These are phyloP conservation scores for Arion vulgaris DNA, from an alignment of 1,140 invertebrate species.

Conservation along the genomic window DNA sequence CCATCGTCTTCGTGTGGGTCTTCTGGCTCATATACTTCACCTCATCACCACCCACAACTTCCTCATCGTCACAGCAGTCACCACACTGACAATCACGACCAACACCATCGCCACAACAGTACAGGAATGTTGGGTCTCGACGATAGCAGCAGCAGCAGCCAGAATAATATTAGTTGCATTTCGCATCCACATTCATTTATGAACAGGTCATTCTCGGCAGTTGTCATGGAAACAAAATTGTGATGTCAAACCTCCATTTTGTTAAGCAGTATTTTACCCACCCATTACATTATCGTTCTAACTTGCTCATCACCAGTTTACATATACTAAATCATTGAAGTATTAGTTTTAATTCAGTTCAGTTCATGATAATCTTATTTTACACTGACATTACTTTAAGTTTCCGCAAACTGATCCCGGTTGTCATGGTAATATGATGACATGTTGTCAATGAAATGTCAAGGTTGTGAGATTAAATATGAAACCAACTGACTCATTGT, in stretches of 20 bases:
- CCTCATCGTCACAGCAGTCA: neutral
- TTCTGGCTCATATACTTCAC: constrained; percentile 1
- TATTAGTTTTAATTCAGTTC: too few relatives aligned
- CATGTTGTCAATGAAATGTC: too few relatives aligned
- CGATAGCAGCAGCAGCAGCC: neutral
- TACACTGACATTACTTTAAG: too few relatives aligned
- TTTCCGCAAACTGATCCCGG: too few relatives aligned
- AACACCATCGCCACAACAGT: constrained; percentile 25
- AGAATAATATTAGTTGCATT: neutral
- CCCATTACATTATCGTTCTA: too few relatives aligned
- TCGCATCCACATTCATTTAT: neutral
- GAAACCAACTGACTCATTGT: too few relatives aligned
- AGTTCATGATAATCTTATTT: too few relatives aligned
- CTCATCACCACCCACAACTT: neutral
- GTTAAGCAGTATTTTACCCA: neutral
- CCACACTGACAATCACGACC: constrained; percentile 1
- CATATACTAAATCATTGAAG: too few relatives aligned
- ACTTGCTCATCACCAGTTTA: too few relatives aligned
- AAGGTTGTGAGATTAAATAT: too few relatives aligned
- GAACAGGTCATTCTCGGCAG: constrained; percentile 17
- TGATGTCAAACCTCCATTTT: neutral
- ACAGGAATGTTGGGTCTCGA: neutral
- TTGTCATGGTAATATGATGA: too few relatives aligned
- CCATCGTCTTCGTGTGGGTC: constrained; percentile 23
- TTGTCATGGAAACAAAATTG: constrained; percentile 40